Evolutionary conservation across 2,888 invertebrate genomes (phyloP), one percentile per base, ranked within the genome.

Genomic region (Dicyrtoma fusca): DNA sequence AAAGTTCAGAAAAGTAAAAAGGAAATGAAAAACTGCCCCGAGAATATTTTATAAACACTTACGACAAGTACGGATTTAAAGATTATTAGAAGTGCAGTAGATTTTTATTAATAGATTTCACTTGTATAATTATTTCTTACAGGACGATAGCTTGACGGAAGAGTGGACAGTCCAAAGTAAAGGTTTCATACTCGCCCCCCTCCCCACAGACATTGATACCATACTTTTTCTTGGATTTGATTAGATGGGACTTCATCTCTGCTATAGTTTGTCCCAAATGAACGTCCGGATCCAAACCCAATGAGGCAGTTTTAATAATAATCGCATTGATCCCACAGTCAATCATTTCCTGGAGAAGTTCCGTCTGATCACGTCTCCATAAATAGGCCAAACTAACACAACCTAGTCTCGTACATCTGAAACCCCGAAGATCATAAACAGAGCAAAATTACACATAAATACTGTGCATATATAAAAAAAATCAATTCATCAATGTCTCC

Each of bases 121-220:
- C n/a, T n/a, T n/a, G n/a, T n/a, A n/a, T n/a, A n/a, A n/a, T n/a
- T n/a, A n/a, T n/a, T n/a, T n/a, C 93, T 91, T 86, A 95, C 95
- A 97, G 88, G 80, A 92, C 88, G 84, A 97, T 90, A 83, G 89
- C 89, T 84, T 94, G 94, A 83, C 89, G 91, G 86, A 97, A 98
- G 75, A 99, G 87, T 6, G 98, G 97, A 85, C 98, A 98, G 86
- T 99, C 97, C 75, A 97, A 86, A 8, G 97, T 97, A 83, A 99
- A 93, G 42, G 97, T 95, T 86, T 99, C 99, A 83, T 97, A 99
- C 85, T 99, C 99, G 68, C 99, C 99, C 61, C 99, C 99, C 86
- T 99, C 99, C 21, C 99, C 99, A 85, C 97, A 97, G 53, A 97
- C 90, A 86, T 96, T 95, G 77, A 96, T 86, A 68, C 95, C 96